These are phyloP conservation scores for Ochotona curzoniae DNA, from an alignment of 2,113 vertebrate species.

Conservation along the genomic window DNA sequence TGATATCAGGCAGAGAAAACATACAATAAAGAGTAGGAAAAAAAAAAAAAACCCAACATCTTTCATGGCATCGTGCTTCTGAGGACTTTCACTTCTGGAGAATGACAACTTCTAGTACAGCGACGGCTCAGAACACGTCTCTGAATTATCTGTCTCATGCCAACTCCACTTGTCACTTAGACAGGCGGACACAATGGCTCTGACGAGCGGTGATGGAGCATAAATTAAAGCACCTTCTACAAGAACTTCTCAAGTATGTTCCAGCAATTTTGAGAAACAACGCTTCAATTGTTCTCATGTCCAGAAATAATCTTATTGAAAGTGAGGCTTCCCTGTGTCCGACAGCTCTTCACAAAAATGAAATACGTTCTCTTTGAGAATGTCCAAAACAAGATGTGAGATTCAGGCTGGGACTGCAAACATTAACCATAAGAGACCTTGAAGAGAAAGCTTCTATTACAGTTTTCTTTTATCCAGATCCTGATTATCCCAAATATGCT, in stretches of 20 bases:
- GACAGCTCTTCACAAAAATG: constrained; percentile 70
- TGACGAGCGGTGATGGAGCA: constrained; percentile 13
- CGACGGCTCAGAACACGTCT: constrained; percentile 37
- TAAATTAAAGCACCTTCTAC: constrained; percentile 63
- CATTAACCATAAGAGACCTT: constrained; percentile 48
- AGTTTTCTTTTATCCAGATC: constrained; percentile 47
- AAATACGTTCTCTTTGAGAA: constrained; percentile 66
- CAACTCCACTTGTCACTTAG: constrained; percentile 49
- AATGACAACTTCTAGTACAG: constrained; percentile 68
- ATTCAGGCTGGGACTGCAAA: constrained; percentile 1
- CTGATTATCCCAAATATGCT: constrained; percentile 57
- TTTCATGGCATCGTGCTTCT: constrained; percentile 50
- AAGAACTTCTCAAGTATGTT: constrained; percentile 56
- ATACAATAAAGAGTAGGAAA: constrained; percentile 3
- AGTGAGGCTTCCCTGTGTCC: constrained; percentile 57
- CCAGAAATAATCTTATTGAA: constrained; percentile 65
- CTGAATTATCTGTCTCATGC: constrained; percentile 42
- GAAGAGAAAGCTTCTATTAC: constrained; percentile 50
- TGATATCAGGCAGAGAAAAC: background rate
- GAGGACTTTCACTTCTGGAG: background rate
- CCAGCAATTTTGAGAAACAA: constrained; percentile 64
- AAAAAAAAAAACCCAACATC: background rate
- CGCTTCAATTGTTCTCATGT: constrained; percentile 47
- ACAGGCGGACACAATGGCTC: constrained; percentile 66
- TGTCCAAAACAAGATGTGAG: constrained; percentile 49